Evolutionary conservation across 1,140 invertebrate species (phyloP), one percentile per base, ranked within the genome.

Genomic region (Cataglyphis hispanica): DNA sequence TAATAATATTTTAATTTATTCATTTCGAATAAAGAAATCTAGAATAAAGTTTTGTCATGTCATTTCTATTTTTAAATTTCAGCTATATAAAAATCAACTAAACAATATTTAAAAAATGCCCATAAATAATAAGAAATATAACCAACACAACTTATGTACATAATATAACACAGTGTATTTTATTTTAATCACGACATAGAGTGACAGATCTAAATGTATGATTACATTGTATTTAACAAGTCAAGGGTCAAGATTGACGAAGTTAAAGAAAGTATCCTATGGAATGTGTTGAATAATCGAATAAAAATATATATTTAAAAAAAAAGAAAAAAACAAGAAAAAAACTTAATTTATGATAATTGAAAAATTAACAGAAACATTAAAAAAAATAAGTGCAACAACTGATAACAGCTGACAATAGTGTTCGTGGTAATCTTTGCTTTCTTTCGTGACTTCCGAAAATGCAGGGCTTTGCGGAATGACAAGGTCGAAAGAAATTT

Each of bases 401-500:
- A 27, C 63, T 69, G 43, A 66, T 31, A 19, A 50, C 16, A 40
- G 27, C 1, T 27, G 72, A 34, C 25, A 37, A 63, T 27, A 56
- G 8, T 43, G 8, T 50, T 50, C 56, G 16, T 19, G 34, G n/a
- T 53, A 37, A 64, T 80, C 27, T 78, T 76, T 22, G 13, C 19
- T 74, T 40, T 67, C 16, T 64, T 13, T 64, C 22, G 16, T 19
- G 46, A 50, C 46, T 50, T n/a, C n/a, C n/a, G 67, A 74, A 67
- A 83, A 40, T 74, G 69, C 78, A 60, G 58, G 56, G n/a, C 43
- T 43, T 43, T 84, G 31, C 16, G 34, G 72, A 76, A 84, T 84
- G 60, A 77, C 60, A 84, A 77, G 27, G 81, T 34, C 60, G 31
- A 77, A 76, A 53, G 40, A 64, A 84, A 76, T 76, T 83, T 63